Percentiles rank a stretch among this genome's conserved stretches.
Evolutionary conservation across 2,888 invertebrate species (phyloP).

Genomic region (Exocentrus adspersus): DNA sequence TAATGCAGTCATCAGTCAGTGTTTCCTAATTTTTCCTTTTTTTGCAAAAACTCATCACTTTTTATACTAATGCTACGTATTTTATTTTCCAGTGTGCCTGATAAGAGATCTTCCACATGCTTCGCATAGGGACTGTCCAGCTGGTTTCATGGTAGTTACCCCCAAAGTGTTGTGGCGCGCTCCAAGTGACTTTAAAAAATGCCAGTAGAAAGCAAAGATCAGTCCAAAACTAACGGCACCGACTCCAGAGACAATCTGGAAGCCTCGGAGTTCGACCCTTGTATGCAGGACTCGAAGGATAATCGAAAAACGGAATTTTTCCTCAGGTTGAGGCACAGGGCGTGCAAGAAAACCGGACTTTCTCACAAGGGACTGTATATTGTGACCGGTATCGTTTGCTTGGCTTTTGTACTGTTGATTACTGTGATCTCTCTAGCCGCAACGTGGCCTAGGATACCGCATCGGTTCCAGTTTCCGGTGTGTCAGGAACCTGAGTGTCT

Average conservation of each 20-base stretch:
- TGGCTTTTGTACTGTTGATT: constrained; percentile 62
- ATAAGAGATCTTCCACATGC: too few relatives aligned
- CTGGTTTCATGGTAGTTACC: background rate
- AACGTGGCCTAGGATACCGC: constrained; percentile 64
- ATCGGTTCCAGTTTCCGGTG: constrained; percentile 59
- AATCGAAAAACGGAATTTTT: constrained; percentile 35
- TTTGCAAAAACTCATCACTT: too few relatives aligned
- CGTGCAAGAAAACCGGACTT: constrained; percentile 55
- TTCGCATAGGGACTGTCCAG: too few relatives aligned
- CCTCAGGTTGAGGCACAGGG: constrained; percentile 44
- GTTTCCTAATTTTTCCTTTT: too few relatives aligned
- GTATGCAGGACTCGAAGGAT: constrained; percentile 43
- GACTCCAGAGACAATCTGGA: constrained; percentile 29
- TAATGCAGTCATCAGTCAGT: too few relatives aligned
- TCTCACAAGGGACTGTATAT: constrained; percentile 51
- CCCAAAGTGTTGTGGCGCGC: constrained; percentile 13
- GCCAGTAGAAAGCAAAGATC: constrained; percentile 24
- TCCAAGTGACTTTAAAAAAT: constrained; percentile 8
- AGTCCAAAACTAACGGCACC: constrained; percentile 36
- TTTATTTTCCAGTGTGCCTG: too few relatives aligned
- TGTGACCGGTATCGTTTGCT: constrained; percentile 47
- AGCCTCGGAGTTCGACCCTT: constrained; percentile 54
- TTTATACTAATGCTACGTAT: too few relatives aligned
- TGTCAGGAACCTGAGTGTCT: constrained; percentile 66
- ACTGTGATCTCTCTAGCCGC: constrained; percentile 63